phyloP scores from a whole-genome alignment of 2,113 vertebrate species.

The Microtus oregoni region DNA sequence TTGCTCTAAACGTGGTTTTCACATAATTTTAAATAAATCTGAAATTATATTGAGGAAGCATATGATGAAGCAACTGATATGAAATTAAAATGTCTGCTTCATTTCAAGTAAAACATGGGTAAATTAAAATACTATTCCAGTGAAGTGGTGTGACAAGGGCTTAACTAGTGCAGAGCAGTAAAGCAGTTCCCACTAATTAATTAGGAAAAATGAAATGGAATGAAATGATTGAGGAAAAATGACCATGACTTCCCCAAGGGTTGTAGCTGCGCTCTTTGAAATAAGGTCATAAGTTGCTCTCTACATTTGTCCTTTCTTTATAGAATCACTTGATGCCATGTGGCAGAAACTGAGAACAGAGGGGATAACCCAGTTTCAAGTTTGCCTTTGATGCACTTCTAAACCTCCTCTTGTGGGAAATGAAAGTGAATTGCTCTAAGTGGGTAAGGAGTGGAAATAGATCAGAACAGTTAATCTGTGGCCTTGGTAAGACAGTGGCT shows the following conservation, averaged over 20 bases:
- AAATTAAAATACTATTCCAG: slow-evolving; percentile 66
- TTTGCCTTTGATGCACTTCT: slow-evolving; percentile 59
- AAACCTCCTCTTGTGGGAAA: slow-evolving; percentile 60
- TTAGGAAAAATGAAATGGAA: slow-evolving; percentile 47
- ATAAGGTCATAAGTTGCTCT: not conserved
- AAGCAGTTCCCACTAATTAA: slow-evolving; percentile 33
- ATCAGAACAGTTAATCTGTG: slow-evolving; percentile 54
- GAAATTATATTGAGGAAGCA: slow-evolving; percentile 44
- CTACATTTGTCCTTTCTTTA: not conserved
- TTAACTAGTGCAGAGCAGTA: not conserved
- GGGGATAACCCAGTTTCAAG: slow-evolving; percentile 73
- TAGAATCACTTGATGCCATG: slow-evolving; percentile 3
- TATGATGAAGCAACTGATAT: not conserved
- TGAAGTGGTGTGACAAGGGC: slow-evolving; percentile 26
- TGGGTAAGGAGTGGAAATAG: slow-evolving; percentile 69
- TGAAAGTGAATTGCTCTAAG: slow-evolving; percentile 68
- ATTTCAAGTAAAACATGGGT: slow-evolving; percentile 46
- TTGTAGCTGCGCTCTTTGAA: slow-evolving; percentile 27
- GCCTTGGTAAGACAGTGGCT: slow-evolving; percentile 34
- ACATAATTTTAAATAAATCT: slow-evolving; percentile 58
- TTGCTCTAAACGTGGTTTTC: not conserved
- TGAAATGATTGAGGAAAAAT: slow-evolving; percentile 30
- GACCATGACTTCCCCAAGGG: not conserved
- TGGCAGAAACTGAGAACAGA: slow-evolving; percentile 52
- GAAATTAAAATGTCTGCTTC: slow-evolving; percentile 44